These are phyloP conservation scores for Bovichtus diacanthus DNA, from an alignment of 2,797 vertebrate genomes.

Conservation along the genomic window DNA sequence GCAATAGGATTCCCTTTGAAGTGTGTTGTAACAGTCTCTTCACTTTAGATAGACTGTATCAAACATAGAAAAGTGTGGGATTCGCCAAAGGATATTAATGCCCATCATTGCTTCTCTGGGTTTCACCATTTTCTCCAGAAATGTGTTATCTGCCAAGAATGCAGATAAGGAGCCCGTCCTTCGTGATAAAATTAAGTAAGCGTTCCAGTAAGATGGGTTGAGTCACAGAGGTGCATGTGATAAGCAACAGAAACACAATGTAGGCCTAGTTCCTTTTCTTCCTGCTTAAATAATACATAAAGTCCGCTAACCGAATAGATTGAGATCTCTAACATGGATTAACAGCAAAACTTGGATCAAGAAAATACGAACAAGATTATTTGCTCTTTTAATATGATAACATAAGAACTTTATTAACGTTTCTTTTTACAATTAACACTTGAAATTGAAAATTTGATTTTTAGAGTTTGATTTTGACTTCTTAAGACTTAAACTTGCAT, in stretches of 20 bases:
- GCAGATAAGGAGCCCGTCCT: background rate
- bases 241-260: background rate
- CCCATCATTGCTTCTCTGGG: background rate
- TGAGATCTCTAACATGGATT: background rate
- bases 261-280: background rate
- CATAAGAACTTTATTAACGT: too few relatives aligned
- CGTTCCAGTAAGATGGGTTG: constrained; percentile 4
- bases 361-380: background rate
- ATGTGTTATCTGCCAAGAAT: constrained; percentile 1
- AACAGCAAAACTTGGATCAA: background rate
- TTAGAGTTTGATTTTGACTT: too few relatives aligned
- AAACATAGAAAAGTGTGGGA: background rate
- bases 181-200: background rate
- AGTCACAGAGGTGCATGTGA: constrained; percentile 13
- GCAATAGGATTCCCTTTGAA: background rate
- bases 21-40: background rate
- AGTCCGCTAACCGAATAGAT: background rate
- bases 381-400: background rate
- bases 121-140: background rate
- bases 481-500: too few relatives aligned
- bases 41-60: background rate
- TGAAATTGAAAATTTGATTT: too few relatives aligned
- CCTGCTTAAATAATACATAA: background rate
- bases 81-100: background rate
- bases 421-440: too few relatives aligned